Conservation (phyloP, 2,888 invertebrate species). For the Scelioninae gen. 2 region DNA sequence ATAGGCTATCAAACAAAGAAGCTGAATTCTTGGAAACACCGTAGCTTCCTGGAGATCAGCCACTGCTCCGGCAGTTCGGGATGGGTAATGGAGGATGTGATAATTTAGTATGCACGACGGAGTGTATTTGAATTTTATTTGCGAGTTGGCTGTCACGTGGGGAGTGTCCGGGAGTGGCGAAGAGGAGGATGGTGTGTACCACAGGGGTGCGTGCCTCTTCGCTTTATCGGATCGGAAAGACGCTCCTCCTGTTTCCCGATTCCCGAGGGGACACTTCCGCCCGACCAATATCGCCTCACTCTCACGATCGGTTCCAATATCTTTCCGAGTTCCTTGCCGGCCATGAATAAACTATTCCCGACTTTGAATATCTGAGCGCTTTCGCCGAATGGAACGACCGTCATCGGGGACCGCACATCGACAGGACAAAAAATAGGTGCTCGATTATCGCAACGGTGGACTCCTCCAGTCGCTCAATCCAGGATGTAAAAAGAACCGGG, state of each 20-base stretch:
- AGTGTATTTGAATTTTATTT: slow-evolving; percentile 76
- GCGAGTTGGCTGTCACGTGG: slow-evolving; percentile 70
- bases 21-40: slow-evolving; percentile 33
- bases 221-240: slow-evolving; percentile 72
- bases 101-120: slow-evolving; percentile 75
- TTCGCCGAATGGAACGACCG: slow-evolving; percentile 68
- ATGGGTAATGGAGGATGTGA: slow-evolving; percentile 74
- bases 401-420: slow-evolving; percentile 65
- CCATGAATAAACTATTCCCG: slow-evolving; percentile 76
- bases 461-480: background rate
- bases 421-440: slow-evolving; percentile 46
- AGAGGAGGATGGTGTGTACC: slow-evolving; percentile 63
- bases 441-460: slow-evolving; percentile 31
- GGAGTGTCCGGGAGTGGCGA: slow-evolving; percentile 64
- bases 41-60: slow-evolving; percentile 27
- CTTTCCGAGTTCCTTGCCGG: slow-evolving; percentile 73
- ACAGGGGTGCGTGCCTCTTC: slow-evolving; percentile 69
- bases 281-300: slow-evolving; percentile 73
- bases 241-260: slow-evolving; percentile 72
- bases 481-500: background rate
- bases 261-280: slow-evolving; percentile 75
- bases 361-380: slow-evolving; percentile 75
- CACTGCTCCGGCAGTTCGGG: slow-evolving; percentile 53
- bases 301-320: slow-evolving; percentile 74
- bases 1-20: slow-evolving; percentile 39